Evolutionary conservation across 2,888 invertebrate species (phyloP), one percentile per base, ranked within the genome.

Genomic region (Lycia hirtaria): DNA sequence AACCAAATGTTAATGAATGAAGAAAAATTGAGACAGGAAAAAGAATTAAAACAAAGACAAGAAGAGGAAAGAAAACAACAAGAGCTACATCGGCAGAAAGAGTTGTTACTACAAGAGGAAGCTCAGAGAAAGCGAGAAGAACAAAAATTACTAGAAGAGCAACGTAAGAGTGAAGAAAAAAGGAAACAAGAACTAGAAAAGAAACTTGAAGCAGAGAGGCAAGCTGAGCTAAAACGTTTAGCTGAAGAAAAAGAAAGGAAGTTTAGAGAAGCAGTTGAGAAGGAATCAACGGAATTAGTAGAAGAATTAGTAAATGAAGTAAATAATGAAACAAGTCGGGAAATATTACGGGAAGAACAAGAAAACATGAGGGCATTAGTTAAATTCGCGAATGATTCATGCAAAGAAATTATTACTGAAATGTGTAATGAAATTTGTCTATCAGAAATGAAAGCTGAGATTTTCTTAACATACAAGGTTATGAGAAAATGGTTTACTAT

Each of bases 401-500:
- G 78, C 22, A 81, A 87, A 30, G 83, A 87, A 62, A 72, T 91
- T 32, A 62, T 84, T 19, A 53, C 55, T 4, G 85, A 88, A 59
- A 51, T 91, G 17, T 77, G 80, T 57, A 71, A 72, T 54, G 87
- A 90, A 68, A 82, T 89, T 19, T 82, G 84, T 56, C 47, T 67
- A 22, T 70, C 74, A 17, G 92, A 90, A 81, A 74, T 90, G 63
- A 85, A 81, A 68, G 87, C 87, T 2, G 91, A 88, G 69, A 68
- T 75, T 62, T 82, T 82, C 65, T 76, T 79, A 65, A 85, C 80
- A 1, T 72, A 77, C 38, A 87, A 77, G 66, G 65, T 87, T 50
- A 85, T 80, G 80, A 83, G 69, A 47, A 91, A 87, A 73, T 92
- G 84, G 85, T 88, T 83, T 65, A 32, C 68, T 62, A 65, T 85